These are phyloP conservation scores for Leptodactylus fallax DNA, from an alignment of 2,797 vertebrate genomes.

Conservation along the genomic window DNA sequence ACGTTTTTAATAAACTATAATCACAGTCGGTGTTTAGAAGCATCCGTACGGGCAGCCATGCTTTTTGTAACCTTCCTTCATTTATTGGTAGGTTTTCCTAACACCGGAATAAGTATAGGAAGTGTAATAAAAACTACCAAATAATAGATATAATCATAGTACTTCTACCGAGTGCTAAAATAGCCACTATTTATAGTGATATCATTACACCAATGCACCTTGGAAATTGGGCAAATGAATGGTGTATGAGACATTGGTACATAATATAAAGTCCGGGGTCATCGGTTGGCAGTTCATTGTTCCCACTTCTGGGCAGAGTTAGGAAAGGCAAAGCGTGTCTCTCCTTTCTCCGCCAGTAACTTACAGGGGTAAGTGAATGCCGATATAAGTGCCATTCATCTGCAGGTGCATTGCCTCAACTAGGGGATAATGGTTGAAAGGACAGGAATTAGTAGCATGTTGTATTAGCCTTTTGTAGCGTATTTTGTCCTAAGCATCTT, in stretches of 20 bases:
- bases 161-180: conserved; percentile 63
- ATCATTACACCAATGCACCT: conserved; percentile 66
- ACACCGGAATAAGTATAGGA: background rate
- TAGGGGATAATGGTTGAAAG: conserved; percentile 94
- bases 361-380: conserved; percentile 90
- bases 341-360: conserved; percentile 80
- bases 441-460: conserved; percentile 95
- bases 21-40: background rate
- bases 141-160: conserved; percentile 10
- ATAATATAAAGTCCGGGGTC: conserved; percentile 76
- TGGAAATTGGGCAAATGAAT: conserved; percentile 64
- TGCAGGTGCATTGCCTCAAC: conserved; percentile 99
- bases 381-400: conserved; percentile 96
- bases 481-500: conserved; percentile 99
- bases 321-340: conserved; percentile 85
- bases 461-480: conserved; percentile 99
- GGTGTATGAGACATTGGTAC: conserved; percentile 66
- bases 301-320: conserved; percentile 74
- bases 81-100: background rate
- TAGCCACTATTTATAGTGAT: conserved; percentile 49
- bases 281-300: conserved; percentile 81
- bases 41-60: background rate
- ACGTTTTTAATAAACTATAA: background rate
- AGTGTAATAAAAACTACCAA: background rate
- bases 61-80: background rate